Evolutionary conservation across 2,797 vertebrate species (phyloP).

Genomic region (Oryzias dopingdopingensis): DNA sequence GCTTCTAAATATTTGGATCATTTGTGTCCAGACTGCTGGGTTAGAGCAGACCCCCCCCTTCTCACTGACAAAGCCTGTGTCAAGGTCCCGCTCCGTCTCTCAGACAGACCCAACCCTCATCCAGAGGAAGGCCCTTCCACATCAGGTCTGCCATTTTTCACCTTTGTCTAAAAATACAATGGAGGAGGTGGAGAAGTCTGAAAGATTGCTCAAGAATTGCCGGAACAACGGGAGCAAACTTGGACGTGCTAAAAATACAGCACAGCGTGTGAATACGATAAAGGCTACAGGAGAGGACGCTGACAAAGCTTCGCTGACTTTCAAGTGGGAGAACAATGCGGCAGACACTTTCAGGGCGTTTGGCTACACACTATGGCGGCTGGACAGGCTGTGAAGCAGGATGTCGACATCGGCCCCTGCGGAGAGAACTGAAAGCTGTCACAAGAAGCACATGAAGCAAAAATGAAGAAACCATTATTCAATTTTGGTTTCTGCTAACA

Average conservation of each 20-base stretch:
- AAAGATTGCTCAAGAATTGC: conserved; percentile 78
- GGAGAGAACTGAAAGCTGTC: conserved; percentile 49
- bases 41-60: conserved; percentile 4
- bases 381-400: conserved; percentile 75
- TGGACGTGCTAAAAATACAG: conserved; percentile 76
- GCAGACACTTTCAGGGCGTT: conserved; percentile 76
- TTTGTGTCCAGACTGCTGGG: conserved; percentile 4
- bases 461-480: conserved; percentile 14
- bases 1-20: background rate
- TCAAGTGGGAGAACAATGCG: conserved; percentile 78
- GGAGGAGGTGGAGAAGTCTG: conserved; percentile 55
- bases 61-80: conserved; percentile 28
- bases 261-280: conserved; percentile 78
- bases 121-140: conserved; percentile 56
- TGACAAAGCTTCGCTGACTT: conserved; percentile 77
- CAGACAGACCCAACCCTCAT: conserved; percentile 49
- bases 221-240: conserved; percentile 71
- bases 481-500: conserved; percentile 8
- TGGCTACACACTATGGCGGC: conserved; percentile 71
- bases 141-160: conserved; percentile 71
- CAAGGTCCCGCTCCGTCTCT: background rate
- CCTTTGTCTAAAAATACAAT: conserved; percentile 81
- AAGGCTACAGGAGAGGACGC: conserved; percentile 70
- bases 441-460: conserved; percentile 22
- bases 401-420: conserved; percentile 68